phyloP scores from a whole-genome alignment of 2,113 vertebrate genomes.

The Myrmophylax atrothorax region DNA sequence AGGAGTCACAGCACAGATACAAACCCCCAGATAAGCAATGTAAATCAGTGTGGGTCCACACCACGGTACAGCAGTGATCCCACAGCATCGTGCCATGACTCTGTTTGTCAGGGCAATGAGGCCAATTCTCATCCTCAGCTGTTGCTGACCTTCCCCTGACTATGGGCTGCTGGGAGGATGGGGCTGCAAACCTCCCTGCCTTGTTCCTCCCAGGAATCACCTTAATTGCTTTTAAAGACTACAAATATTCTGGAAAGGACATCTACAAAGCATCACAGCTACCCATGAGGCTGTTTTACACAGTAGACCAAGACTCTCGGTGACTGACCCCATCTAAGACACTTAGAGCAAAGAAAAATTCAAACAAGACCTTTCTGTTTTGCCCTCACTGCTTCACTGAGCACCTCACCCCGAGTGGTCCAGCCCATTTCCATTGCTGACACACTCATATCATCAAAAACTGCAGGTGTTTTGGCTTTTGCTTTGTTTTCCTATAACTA shows the following conservation, averaged over 20 bases:
- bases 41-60: neutral
- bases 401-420: neutral
- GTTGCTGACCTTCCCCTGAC: neutral
- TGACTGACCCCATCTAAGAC: neutral
- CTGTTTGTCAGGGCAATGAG: neutral
- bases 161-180: neutral
- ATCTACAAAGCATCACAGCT: neutral
- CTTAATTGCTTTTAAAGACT: neutral
- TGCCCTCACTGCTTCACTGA: neutral
- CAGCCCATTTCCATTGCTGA: neutral
- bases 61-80: rapidly evolving
- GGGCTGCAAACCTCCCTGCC: neutral
- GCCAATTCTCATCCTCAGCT: neutral
- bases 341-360: neutral
- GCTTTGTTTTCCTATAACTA: neutral
- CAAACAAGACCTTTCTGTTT: neutral
- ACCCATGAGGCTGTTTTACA: neutral
- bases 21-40: neutral
- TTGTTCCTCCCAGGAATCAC: neutral
- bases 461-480: neutral
- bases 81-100: rapidly evolving
- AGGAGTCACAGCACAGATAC: neutral
- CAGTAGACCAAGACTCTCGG: neutral
- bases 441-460: neutral
- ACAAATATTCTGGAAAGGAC: neutral